Evolutionary conservation across 1,140 invertebrate species (phyloP).

Genomic region (Latrodectus geometricus): DNA sequence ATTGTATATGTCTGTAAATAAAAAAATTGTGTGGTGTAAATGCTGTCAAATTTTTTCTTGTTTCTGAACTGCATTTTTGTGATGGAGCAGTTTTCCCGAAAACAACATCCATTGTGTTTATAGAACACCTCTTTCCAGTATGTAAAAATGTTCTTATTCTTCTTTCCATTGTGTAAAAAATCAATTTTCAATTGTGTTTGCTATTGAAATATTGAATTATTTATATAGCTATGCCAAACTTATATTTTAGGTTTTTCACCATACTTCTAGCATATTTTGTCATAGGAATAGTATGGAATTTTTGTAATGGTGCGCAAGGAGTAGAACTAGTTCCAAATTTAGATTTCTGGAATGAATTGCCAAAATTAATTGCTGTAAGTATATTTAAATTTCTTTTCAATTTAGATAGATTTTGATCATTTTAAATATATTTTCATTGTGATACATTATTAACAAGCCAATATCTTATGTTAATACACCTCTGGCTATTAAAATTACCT

Average conservation of each 20-base stretch:
- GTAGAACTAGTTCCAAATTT: conserved; percentile 54
- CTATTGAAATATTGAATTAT: not conserved
- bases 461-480: too few species aligned
- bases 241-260: conserved; percentile 51
- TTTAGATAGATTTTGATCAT: too few species aligned
- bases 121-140: not conserved
- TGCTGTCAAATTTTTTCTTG: too few species aligned
- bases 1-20: too few species aligned
- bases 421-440: too few species aligned
- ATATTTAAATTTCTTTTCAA: too few species aligned
- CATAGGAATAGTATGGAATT: conserved; percentile 52
- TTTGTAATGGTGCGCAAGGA: conserved; percentile 52
- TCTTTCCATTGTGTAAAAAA: not conserved
- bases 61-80: too few species aligned
- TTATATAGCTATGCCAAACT: not conserved
- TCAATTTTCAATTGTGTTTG: not conserved
- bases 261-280: conserved; percentile 32
- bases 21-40: too few species aligned
- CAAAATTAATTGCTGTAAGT: conserved; percentile 52
- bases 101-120: not conserved
- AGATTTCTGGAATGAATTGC: conserved; percentile 59
- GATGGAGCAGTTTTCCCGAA: not conserved
- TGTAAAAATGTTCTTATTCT: too few species aligned
- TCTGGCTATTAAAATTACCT: too few species aligned
- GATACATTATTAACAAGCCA: too few species aligned